Conservation (phyloP, 2,797 vertebrate genomes). For the Cyclopterus lumpus region DNA sequence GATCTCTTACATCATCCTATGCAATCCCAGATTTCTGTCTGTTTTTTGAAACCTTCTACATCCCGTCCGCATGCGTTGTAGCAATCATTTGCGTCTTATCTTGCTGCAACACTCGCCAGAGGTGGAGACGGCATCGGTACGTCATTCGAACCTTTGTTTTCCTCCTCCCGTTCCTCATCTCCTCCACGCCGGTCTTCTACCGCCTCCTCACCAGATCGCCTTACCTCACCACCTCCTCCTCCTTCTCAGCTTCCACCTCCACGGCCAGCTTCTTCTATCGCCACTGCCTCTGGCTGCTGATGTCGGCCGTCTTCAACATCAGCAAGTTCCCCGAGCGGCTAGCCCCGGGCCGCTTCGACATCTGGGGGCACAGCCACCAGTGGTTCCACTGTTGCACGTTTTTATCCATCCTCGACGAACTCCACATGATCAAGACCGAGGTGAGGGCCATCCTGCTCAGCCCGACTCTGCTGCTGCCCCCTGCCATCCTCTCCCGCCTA, state of each 20-base stretch:
- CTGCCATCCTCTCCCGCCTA: constrained; percentile 24
- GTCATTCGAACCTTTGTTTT: constrained; percentile 86
- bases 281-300: constrained; percentile 86
- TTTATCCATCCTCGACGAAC: constrained; percentile 86
- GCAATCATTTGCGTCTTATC: constrained; percentile 84
- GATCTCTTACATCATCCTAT: neutral
- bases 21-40: constrained; percentile 37
- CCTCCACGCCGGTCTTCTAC: constrained; percentile 84
- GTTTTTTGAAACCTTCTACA: constrained; percentile 83
- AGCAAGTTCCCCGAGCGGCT: constrained; percentile 86
- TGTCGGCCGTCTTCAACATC: constrained; percentile 85
- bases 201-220: constrained; percentile 79
- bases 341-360: constrained; percentile 83
- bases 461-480: constrained; percentile 61
- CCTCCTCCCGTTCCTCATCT: constrained; percentile 84
- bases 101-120: constrained; percentile 86
- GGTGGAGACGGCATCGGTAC: constrained; percentile 83
- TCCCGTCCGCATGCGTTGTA: constrained; percentile 81
- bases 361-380: constrained; percentile 88
- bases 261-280: constrained; percentile 80
- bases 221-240: constrained; percentile 52
- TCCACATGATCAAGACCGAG: constrained; percentile 86
- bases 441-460: constrained; percentile 78
- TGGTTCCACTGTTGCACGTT: constrained; percentile 89
- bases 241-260: constrained; percentile 61